These are phyloP conservation scores for Sciurus carolinensis DNA, from an alignment of 2,797 vertebrate genomes.

Conservation along the genomic window DNA sequence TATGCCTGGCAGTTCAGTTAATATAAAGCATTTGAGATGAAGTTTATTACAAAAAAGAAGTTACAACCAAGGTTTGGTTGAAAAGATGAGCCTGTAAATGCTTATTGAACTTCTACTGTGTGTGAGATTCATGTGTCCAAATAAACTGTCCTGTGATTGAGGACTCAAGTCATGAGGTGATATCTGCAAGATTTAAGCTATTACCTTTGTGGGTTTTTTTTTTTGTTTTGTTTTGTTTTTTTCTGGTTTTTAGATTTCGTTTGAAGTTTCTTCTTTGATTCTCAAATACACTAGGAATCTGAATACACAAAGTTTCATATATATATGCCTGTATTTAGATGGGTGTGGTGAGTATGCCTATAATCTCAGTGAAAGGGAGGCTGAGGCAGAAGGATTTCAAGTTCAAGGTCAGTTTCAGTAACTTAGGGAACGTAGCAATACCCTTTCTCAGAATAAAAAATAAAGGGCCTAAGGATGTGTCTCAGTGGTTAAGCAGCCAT, in stretches of 20 bases:
- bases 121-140: background rate
- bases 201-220: background rate
- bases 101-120: background rate
- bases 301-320: background rate
- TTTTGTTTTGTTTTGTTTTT: background rate
- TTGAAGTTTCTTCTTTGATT: background rate
- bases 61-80: background rate
- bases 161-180: background rate
- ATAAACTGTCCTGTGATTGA: background rate
- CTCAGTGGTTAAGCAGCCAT: no score
- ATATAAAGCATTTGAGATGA: background rate
- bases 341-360: no score
- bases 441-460: no score
- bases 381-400: no score
- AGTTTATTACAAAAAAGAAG: background rate
- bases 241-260: background rate
- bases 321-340: no score
- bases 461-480: no score
- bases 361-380: no score
- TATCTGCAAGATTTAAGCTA: background rate
- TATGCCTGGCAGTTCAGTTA: background rate
- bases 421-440: no score
- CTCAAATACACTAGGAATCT: background rate
- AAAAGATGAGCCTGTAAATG: background rate
- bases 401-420: no score